Evolutionary conservation across 2,113 vertebrate genomes (phyloP).

Genomic region (Dasyornis broadbenti): DNA sequence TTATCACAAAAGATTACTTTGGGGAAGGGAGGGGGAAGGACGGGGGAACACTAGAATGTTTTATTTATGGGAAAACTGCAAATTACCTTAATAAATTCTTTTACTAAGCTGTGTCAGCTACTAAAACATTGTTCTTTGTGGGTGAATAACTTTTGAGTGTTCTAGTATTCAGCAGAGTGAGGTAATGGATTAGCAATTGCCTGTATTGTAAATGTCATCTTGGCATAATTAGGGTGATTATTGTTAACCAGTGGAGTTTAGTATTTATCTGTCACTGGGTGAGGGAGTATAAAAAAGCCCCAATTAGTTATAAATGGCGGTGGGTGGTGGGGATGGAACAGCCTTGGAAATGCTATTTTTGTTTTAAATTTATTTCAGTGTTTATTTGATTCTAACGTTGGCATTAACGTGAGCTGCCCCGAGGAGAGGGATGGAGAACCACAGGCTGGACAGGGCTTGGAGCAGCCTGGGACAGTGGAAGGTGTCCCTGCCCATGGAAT

Average conservation of each 20-base stretch:
- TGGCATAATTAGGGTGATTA: slow-evolving; percentile 69
- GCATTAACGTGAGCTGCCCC: neutral
- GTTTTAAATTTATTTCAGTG: neutral
- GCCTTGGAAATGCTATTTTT: neutral
- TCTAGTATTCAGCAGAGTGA: slow-evolving; percentile 63
- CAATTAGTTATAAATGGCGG: slow-evolving; percentile 55
- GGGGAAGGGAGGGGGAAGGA: neutral
- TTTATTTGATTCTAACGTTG: neutral
- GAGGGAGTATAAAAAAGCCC: slow-evolving; percentile 56
- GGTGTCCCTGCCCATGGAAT: neutral
- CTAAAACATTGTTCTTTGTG: slow-evolving; percentile 70
- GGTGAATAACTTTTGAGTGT: slow-evolving; percentile 70
- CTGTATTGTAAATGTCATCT: slow-evolving; percentile 68
- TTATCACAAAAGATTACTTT: slow-evolving; percentile 12
- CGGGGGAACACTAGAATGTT: neutral
- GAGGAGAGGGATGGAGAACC: neutral
- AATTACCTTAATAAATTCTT: slow-evolving; percentile 68
- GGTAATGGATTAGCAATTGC: slow-evolving; percentile 70
- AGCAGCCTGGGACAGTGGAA: neutral
- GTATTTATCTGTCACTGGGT: slow-evolving; percentile 68
- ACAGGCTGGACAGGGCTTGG: fast-evolving
- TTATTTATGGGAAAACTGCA: slow-evolving; percentile 63
- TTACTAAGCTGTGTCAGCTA: slow-evolving; percentile 61
- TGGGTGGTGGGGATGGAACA: slow-evolving; percentile 31
- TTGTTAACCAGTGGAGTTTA: slow-evolving; percentile 68